Evolutionary conservation across 2,113 vertebrate species (phyloP).

Genomic region (Monarcha castaneiventris): DNA sequence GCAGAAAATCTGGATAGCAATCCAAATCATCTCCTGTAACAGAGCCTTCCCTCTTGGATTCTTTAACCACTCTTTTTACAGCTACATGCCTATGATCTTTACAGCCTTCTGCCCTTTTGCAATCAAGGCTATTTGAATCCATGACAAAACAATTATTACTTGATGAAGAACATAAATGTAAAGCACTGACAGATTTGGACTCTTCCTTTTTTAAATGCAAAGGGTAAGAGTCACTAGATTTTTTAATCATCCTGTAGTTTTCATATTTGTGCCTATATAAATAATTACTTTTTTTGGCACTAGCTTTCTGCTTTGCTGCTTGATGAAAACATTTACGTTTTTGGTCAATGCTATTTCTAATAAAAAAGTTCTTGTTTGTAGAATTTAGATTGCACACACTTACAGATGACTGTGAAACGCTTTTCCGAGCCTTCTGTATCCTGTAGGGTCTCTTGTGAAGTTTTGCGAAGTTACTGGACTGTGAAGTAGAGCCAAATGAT

Average conservation of each 20-base stretch:
- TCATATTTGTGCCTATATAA: slow-evolving; percentile 76
- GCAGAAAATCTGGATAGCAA: slow-evolving; percentile 83
- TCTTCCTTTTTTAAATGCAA: slow-evolving; percentile 81
- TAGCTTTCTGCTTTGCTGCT: slow-evolving; percentile 78
- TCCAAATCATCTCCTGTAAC: slow-evolving; percentile 79
- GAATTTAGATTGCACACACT: slow-evolving; percentile 74
- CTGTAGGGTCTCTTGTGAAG: slow-evolving; percentile 83
- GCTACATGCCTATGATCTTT: slow-evolving; percentile 74
- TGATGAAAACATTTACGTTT: slow-evolving; percentile 80
- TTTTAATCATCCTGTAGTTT: slow-evolving; percentile 74
- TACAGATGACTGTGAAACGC: slow-evolving; percentile 74
- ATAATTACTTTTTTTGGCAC: slow-evolving; percentile 80
- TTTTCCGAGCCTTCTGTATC: slow-evolving; percentile 84
- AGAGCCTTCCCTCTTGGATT: slow-evolving; percentile 74
- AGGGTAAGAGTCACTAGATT: slow-evolving; percentile 76
- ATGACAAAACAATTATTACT: slow-evolving; percentile 77
- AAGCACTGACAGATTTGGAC: slow-evolving; percentile 69
- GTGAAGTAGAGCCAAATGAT: slow-evolving; percentile 72
- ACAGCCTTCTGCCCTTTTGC: slow-evolving; percentile 70
- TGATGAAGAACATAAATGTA: slow-evolving; percentile 75
- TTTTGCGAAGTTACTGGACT: slow-evolving; percentile 78
- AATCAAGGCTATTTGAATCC: slow-evolving; percentile 70
- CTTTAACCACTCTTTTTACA: slow-evolving; percentile 72
- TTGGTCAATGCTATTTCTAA: slow-evolving; percentile 81
- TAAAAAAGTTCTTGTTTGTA: slow-evolving; percentile 73